These are phyloP conservation scores for Hippoglossus stenolepis DNA, from an alignment of 2,113 vertebrate genomes.

Conservation along the genomic window DNA sequence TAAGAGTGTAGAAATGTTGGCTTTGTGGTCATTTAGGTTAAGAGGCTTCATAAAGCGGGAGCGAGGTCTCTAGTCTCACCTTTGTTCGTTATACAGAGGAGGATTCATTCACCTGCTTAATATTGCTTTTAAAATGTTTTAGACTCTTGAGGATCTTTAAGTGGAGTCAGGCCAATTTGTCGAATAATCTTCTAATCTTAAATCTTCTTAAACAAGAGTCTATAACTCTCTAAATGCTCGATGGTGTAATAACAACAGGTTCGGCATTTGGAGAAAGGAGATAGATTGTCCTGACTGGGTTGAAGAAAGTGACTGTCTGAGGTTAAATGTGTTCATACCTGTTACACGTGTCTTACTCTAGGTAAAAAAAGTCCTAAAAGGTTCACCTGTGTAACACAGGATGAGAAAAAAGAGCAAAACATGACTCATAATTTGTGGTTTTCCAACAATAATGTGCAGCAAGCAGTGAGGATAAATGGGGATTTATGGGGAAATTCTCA, in stretches of 20 bases:
- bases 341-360: too few species aligned
- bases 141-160: not conserved
- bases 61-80: slow-evolving; percentile 12
- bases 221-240: slow-evolving; percentile 12
- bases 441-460: not conserved
- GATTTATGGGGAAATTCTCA: not conserved
- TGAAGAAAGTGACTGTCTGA: too few species aligned
- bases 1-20: slow-evolving; percentile 34
- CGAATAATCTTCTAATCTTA: slow-evolving; percentile 15
- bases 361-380: too few species aligned
- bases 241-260: slow-evolving; percentile 4
- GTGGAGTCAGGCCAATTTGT: slow-evolving; percentile 28
- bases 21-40: slow-evolving; percentile 37
- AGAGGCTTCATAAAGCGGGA: slow-evolving; percentile 31
- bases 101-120: slow-evolving; percentile 8
- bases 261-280: not conserved
- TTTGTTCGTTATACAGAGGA: not conserved
- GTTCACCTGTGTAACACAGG: too few species aligned
- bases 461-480: not conserved
- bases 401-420: not conserved
- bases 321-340: too few species aligned
- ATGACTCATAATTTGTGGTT: not conserved
- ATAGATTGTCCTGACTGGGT: not conserved
- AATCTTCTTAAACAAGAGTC: slow-evolving; percentile 23
- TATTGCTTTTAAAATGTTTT: not conserved